phyloP scores from a whole-genome alignment of 1,140 invertebrate genomes.

The Branchinecta lindahli region DNA sequence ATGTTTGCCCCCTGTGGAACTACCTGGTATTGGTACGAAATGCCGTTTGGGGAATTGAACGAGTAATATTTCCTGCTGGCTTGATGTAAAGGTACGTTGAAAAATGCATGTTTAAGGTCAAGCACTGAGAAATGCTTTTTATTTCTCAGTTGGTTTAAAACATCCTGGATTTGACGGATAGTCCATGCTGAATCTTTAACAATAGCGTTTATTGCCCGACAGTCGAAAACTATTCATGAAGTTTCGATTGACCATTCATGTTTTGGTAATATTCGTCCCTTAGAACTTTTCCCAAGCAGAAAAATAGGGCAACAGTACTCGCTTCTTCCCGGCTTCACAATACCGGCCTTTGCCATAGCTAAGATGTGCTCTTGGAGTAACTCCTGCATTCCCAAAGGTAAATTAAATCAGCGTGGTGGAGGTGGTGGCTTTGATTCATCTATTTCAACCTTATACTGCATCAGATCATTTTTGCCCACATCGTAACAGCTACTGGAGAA shows the following conservation, averaged over 20 bases:
- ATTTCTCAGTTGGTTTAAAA: neutral
- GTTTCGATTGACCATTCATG: neutral
- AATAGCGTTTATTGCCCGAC: neutral
- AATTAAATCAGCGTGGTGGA: neutral
- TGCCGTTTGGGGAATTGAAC: neutral
- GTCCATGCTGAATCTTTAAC: neutral
- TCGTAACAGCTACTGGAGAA: neutral
- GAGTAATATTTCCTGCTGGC: neutral
- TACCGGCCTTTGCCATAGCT: neutral
- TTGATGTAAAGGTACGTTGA: neutral
- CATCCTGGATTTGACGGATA: neutral
- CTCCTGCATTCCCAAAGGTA: neutral
- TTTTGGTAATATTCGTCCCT: neutral
- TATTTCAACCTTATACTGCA: neutral
- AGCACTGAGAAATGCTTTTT: neutral
- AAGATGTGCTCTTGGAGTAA: conserved; percentile 1
- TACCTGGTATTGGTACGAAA: neutral
- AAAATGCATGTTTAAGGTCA: neutral
- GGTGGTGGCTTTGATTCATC: neutral
- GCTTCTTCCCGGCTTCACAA: neutral
- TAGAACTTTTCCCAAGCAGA: neutral
- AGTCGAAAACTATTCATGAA: neutral
- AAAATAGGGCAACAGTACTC: neutral
- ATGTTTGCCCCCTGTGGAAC: neutral
- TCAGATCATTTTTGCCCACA: neutral